phyloP scores from a whole-genome alignment of 2,113 vertebrate species.

The Acrocephalus arundinaceus region DNA sequence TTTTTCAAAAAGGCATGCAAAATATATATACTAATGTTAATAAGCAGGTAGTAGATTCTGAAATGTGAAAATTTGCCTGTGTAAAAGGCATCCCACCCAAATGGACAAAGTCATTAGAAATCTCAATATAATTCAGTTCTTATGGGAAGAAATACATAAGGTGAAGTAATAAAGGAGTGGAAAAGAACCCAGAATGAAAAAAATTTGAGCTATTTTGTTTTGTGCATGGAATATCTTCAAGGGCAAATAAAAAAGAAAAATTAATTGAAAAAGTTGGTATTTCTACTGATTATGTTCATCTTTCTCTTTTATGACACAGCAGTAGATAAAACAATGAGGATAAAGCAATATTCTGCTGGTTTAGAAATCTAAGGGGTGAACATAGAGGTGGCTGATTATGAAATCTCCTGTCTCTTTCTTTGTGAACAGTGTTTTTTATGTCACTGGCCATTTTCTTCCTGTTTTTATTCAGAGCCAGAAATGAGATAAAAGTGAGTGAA shows the following conservation, averaged over 20 bases:
- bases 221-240: not conserved
- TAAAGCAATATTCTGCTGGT: not conserved
- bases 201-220: not conserved
- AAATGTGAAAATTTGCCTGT: not conserved
- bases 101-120: not conserved
- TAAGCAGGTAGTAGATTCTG: not conserved
- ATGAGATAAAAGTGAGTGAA: not conserved
- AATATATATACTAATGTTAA: not conserved
- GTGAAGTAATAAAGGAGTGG: not conserved
- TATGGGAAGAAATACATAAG: not conserved
- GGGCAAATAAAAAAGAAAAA: not conserved
- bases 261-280: not conserved
- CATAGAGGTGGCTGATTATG: not conserved
- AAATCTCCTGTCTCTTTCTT: not conserved
- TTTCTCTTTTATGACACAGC: not conserved
- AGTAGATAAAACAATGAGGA: not conserved
- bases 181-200: not conserved
- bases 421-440: not conserved
- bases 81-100: not conserved
- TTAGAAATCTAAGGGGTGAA: not conserved
- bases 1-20: not conserved
- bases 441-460: not conserved
- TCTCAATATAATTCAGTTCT: not conserved
- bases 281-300: not conserved
- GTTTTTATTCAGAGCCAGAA: not conserved